phyloP scores from a whole-genome alignment of 1,140 invertebrate species.

The Epicauta chinensis region DNA sequence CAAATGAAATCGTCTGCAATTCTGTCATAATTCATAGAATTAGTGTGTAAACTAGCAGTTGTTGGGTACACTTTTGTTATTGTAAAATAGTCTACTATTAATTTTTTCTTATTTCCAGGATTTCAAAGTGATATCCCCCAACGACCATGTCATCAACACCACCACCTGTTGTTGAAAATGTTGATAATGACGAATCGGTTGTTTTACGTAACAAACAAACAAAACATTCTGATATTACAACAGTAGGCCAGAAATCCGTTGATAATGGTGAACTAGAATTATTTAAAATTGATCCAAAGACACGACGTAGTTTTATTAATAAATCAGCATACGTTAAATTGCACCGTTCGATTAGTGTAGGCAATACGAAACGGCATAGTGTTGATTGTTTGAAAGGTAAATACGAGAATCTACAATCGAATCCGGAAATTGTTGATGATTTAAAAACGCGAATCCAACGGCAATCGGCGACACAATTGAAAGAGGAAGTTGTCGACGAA shows the following conservation, averaged over 20 bases:
- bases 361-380: constrained; percentile 10
- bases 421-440: neutral
- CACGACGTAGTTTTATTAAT: constrained; percentile 24
- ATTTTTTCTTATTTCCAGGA: constrained; percentile 8
- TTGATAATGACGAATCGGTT: neutral
- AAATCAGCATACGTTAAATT: constrained; percentile 31
- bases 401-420: constrained; percentile 17
- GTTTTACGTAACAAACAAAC: neutral
- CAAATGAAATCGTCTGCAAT: too few relatives aligned
- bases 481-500: neutral
- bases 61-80: too few relatives aligned
- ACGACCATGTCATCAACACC: neutral
- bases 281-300: constrained; percentile 15
- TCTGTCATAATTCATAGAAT: too few relatives aligned
- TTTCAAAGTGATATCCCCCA: neutral
- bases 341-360: constrained; percentile 15
- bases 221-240: neutral
- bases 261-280: constrained; percentile 22
- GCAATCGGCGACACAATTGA: neutral
- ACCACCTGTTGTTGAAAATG: neutral
- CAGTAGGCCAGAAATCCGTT: neutral
- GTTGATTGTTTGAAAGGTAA: constrained; percentile 27
- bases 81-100: too few relatives aligned
- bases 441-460: neutral
- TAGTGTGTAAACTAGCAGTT: too few relatives aligned